phyloP scores from a whole-genome alignment of 2,113 vertebrate species.

The Pleuronectes platessa region DNA sequence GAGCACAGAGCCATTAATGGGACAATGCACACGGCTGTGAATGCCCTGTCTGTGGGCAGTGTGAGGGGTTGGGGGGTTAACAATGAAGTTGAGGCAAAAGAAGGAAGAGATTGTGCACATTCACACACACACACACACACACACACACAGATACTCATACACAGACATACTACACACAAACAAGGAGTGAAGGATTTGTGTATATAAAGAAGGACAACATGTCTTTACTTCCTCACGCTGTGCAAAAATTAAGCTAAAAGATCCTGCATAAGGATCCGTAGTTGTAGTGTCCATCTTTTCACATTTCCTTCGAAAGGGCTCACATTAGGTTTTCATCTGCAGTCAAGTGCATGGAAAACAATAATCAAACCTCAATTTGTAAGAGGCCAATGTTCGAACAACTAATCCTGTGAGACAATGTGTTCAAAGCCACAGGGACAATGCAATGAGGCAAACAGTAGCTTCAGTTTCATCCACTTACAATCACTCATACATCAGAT shows the following conservation, averaged over 20 bases:
- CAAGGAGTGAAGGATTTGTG: not conserved
- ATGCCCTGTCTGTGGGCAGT: constrained; percentile 17
- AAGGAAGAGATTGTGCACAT: constrained; percentile 13
- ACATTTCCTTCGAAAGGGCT: not conserved
- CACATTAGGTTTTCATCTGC: not conserved
- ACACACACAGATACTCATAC: not conserved
- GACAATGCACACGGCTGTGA: constrained; percentile 53
- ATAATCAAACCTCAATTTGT: constrained; percentile 1
- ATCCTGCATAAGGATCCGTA: too few relatives aligned
- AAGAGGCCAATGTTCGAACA: not conserved
- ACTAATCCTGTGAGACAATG: not conserved
- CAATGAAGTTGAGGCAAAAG: constrained; percentile 20
- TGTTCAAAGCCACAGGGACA: not conserved
- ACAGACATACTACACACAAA: not conserved
- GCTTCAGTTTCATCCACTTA: constrained; percentile 7
- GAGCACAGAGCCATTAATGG: constrained; percentile 35
- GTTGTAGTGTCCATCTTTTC: not conserved
- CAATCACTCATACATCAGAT: not conserved
- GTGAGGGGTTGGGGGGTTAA: constrained; percentile 35
- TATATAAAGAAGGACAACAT: too few relatives aligned
- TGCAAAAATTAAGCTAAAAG: too few relatives aligned
- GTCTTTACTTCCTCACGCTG: too few relatives aligned
- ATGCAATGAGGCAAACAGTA: not conserved
- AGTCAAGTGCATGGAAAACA: not conserved
- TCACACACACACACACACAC: not conserved